Conservation (phyloP, 2,797 vertebrate genomes). For the Sitta carolinensis region DNA sequence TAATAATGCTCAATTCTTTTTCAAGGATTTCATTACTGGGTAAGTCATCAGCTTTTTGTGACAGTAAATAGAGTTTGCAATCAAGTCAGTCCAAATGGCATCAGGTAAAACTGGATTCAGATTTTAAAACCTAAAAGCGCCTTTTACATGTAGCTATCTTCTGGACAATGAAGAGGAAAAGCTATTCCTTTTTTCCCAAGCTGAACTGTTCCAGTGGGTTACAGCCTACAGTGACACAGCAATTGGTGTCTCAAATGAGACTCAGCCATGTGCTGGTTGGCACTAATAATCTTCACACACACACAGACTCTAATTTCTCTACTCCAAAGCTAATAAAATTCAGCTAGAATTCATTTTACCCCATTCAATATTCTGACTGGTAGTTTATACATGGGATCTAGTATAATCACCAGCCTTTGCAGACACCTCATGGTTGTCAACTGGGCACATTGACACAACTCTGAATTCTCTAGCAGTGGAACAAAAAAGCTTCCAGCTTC, state of each 20-base stretch:
- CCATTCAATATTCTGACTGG: not conserved
- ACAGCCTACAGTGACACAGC: not conserved
- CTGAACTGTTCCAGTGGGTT: not conserved
- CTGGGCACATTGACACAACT: not conserved
- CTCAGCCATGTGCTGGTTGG: not conserved
- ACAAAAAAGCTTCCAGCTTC: not conserved
- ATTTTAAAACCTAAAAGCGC: not conserved
- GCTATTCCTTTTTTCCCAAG: not conserved
- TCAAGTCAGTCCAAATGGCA: not conserved
- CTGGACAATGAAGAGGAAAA: not conserved
- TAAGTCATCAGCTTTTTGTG: not conserved
- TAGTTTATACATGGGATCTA: not conserved
- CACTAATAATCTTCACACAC: not conserved
- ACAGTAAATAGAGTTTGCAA: not conserved
- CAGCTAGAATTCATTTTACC: not conserved
- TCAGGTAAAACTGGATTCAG: not conserved
- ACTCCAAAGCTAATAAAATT: not conserved
- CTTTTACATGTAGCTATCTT: not conserved
- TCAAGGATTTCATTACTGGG: not conserved
- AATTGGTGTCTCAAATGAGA: not conserved
- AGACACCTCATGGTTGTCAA: not conserved
- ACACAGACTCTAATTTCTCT: not conserved
- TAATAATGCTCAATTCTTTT: not conserved
- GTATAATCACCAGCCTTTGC: not conserved
- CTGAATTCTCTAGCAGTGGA: not conserved